Percentiles rank a stretch among this genome's conserved stretches.
Conservation (phyloP, 2,113 vertebrate genomes). For the Dicaeum eximium region DNA sequence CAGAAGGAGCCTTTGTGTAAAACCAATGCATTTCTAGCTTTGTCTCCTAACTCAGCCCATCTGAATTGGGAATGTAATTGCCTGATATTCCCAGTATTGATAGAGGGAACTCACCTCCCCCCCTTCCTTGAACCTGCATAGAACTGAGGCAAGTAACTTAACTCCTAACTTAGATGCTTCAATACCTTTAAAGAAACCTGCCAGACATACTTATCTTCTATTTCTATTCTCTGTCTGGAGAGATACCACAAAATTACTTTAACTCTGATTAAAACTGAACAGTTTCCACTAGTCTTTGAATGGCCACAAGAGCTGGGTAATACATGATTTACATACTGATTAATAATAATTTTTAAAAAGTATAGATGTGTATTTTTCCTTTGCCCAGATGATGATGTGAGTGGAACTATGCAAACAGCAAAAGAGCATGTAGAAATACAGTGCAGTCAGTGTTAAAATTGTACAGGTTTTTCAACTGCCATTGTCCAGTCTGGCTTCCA, state of each 20-base stretch:
- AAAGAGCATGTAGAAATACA: neutral
- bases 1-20: neutral
- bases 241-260: neutral
- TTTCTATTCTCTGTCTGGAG: neutral
- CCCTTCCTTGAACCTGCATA: fast-evolving
- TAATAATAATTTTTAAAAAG: neutral
- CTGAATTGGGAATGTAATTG: neutral
- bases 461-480: neutral
- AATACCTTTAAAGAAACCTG: neutral
- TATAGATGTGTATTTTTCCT: neutral
- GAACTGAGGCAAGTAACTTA: neutral
- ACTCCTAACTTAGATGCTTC: neutral
- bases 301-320: neutral
- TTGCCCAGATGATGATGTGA: neutral
- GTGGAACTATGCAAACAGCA: neutral
- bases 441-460: neutral
- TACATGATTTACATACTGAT: neutral
- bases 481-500: neutral
- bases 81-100: neutral
- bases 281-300: neutral
- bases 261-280: neutral
- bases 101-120: neutral
- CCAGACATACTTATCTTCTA: neutral
- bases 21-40: neutral
- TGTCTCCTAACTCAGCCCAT: neutral